Evolutionary conservation across 2,113 vertebrate genomes (phyloP).

Genomic region (Cromileptes altivelis): DNA sequence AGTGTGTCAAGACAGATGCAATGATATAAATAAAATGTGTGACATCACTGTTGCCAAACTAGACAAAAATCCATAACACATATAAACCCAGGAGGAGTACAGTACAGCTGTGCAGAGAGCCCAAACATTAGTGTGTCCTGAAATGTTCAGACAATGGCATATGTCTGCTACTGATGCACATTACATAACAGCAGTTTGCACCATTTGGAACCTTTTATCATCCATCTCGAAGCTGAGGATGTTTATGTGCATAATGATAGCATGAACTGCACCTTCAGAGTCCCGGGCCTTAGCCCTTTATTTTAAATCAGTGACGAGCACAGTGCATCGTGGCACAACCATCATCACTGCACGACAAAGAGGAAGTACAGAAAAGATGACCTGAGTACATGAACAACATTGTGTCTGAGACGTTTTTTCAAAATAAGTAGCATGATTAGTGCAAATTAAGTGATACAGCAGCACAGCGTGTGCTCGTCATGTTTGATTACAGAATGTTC

Average conservation of each 20-base stretch:
- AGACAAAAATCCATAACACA: not conserved
- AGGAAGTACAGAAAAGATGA: not conserved
- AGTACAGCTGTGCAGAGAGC: not conserved
- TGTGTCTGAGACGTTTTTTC: not conserved
- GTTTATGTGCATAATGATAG: not conserved
- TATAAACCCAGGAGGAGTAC: not conserved
- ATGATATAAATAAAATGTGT: not conserved
- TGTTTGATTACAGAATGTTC: slow-evolving; percentile 25
- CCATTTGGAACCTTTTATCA: not conserved
- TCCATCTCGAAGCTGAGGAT: not conserved
- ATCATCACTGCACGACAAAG: not conserved
- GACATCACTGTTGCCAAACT: slow-evolving; percentile 12
- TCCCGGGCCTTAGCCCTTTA: not conserved
- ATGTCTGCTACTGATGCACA: not conserved
- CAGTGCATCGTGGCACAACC: not conserved
- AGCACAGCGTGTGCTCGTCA: not conserved
- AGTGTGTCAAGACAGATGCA: slow-evolving; percentile 3
- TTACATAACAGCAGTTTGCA: slow-evolving; percentile 9
- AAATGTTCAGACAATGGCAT: not conserved
- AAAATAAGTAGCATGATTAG: not conserved
- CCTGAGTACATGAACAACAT: not conserved
- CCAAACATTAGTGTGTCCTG: not conserved
- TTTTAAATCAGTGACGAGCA: slow-evolving; percentile 3
- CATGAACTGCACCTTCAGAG: not conserved
- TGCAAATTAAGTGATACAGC: not conserved